Conservation (phyloP, 2,888 invertebrate genomes). For the Morpho achilles region DNA sequence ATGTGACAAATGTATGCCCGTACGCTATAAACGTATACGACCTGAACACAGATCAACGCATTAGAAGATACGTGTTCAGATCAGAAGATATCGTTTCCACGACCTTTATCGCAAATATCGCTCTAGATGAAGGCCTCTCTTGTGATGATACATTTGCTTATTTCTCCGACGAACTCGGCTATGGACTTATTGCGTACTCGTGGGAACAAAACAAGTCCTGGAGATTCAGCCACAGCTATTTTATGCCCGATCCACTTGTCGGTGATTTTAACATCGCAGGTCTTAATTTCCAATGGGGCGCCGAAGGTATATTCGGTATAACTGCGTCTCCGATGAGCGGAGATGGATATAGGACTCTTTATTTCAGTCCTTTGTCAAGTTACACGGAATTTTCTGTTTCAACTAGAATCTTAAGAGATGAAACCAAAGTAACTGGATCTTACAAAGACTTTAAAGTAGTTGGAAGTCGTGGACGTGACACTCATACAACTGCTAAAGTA, state of each 20-base stretch:
- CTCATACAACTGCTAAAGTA: constrained; percentile 86
- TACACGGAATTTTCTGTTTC: constrained; percentile 89
- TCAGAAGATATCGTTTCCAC: constrained; percentile 86
- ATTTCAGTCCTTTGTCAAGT: constrained; percentile 89
- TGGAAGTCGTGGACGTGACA: constrained; percentile 82
- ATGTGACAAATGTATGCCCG: constrained; percentile 85
- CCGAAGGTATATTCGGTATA: constrained; percentile 90
- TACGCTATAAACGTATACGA: constrained; percentile 89
- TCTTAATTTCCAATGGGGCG: constrained; percentile 91
- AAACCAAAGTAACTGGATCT: constrained; percentile 82
- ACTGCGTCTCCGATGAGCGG: constrained; percentile 82
- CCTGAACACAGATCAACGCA: constrained; percentile 83
- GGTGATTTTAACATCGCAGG: constrained; percentile 90
- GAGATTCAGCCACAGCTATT: constrained; percentile 88
- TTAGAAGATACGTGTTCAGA: constrained; percentile 84
- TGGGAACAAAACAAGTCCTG: constrained; percentile 88
- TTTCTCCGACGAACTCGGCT: constrained; percentile 90
- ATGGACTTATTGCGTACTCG: constrained; percentile 89
- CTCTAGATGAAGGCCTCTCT: constrained; percentile 85
- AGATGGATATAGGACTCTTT: constrained; percentile 85
- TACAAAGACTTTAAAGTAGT: constrained; percentile 85
- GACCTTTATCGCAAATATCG: constrained; percentile 92
- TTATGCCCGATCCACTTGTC: constrained; percentile 88
- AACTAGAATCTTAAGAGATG: constrained; percentile 85
- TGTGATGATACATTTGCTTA: constrained; percentile 90